These are phyloP conservation scores for Philaethria dido DNA, from an alignment of 2,888 invertebrate species.

Conservation along the genomic window DNA sequence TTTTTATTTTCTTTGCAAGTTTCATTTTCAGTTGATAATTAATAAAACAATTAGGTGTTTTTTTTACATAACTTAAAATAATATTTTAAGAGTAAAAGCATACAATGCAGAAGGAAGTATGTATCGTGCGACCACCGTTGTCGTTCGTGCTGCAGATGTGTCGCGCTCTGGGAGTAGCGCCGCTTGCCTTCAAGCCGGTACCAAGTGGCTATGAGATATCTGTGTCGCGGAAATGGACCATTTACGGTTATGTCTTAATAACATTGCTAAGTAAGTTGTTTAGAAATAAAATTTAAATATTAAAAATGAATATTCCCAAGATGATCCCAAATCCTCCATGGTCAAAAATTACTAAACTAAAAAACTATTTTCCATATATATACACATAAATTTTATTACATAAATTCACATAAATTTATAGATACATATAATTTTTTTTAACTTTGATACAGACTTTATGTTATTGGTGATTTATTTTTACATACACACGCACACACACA, in stretches of 20 bases:
- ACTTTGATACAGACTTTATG: no score
- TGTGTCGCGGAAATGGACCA: background rate
- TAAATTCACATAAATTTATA: no score
- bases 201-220: background rate
- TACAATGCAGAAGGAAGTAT: background rate
- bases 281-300: background rate
- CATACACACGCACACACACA: no score
- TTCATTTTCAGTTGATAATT: no score
- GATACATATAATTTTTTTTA: no score
- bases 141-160: background rate
- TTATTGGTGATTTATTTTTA: no score
- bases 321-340: no score
- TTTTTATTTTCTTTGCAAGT: no score
- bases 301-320: background rate
- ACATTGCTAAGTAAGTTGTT: background rate
- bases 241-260: conserved; percentile 13
- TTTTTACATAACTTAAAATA: background rate
- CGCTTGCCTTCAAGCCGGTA: background rate
- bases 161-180: background rate
- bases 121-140: background rate
- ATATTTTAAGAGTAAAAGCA: background rate
- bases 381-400: no score
- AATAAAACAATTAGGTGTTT: no score
- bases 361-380: no score
- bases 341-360: no score